Conservation (phyloP, 2,113 vertebrate species). For the Tympanuchus pallidicinctus region DNA sequence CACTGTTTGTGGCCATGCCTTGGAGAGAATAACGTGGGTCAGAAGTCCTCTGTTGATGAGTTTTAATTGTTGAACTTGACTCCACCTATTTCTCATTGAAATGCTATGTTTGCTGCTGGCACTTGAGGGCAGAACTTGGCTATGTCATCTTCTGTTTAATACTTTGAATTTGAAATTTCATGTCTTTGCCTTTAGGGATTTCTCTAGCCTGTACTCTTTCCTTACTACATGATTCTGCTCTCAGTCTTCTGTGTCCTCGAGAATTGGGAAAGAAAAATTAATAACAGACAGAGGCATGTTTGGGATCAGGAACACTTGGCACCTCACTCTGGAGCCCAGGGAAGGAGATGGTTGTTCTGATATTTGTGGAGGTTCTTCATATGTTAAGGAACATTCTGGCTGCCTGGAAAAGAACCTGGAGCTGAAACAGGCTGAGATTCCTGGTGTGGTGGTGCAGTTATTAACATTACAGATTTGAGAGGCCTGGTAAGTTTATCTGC, state of each 20-base stretch:
- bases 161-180: background rate
- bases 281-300: background rate
- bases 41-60: background rate
- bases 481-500: too few species aligned
- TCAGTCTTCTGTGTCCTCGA: slow-evolving; percentile 8
- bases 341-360: too few species aligned
- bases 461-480: too few species aligned
- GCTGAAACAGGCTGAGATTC: too few species aligned
- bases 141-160: background rate
- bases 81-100: background rate
- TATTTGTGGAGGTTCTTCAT: too few species aligned
- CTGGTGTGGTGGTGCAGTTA: too few species aligned
- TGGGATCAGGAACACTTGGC: too few species aligned
- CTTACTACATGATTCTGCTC: background rate
- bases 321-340: too few species aligned
- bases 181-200: background rate
- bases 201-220: background rate
- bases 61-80: background rate
- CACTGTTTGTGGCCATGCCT: background rate
- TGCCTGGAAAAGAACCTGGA: too few species aligned
- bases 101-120: background rate
- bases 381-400: too few species aligned
- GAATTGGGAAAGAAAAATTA: slow-evolving; percentile 1
- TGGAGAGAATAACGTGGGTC: background rate
- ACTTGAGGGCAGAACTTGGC: background rate